Percentiles rank a stretch among this genome's conserved stretches.
Evolutionary conservation across 2,888 invertebrate genomes (phyloP).

Genomic region (Drosophila fulvimacula): DNA sequence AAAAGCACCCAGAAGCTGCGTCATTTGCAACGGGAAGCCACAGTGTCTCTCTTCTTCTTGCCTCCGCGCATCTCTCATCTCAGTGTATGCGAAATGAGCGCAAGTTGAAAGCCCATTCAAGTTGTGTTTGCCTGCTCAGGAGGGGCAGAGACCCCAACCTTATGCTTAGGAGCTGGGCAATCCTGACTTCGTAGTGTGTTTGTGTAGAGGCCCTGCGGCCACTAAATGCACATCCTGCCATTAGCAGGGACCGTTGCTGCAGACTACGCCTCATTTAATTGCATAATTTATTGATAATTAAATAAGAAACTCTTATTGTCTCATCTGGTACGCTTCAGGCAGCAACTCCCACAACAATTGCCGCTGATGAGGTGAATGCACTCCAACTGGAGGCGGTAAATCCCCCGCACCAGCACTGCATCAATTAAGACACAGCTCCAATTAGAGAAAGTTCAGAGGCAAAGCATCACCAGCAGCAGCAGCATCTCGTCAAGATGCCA

Average conservation of each 20-base stretch:
- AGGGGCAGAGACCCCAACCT: background rate
- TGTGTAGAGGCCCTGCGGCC: conserved; percentile 40
- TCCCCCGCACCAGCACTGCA: conserved; percentile 21
- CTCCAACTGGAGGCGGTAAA: conserved; percentile 46
- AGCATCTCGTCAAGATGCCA: conserved; percentile 86
- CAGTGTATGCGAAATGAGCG: conserved; percentile 39
- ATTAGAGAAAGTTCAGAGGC: conserved; percentile 42
- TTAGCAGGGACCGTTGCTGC: conserved; percentile 28
- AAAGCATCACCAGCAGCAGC: conserved; percentile 20
- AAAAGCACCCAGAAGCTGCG: conserved; percentile 41
- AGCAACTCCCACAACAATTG: conserved; percentile 61
- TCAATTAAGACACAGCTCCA: conserved; percentile 50
- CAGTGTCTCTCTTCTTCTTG: conserved; percentile 5
- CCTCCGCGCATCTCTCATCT: background rate
- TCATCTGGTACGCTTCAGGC: conserved; percentile 29
- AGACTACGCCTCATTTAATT: conserved; percentile 55
- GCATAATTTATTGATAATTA: conserved; percentile 79
- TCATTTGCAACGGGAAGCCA: conserved; percentile 46
- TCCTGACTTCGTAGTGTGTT: conserved; percentile 17
- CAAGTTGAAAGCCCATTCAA: conserved; percentile 41
- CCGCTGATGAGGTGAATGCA: conserved; percentile 62
- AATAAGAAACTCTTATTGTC: conserved; percentile 46
- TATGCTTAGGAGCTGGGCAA: conserved; percentile 9
- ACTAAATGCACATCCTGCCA: conserved; percentile 64
- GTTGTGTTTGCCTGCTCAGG: conserved; percentile 8